phyloP scores from a whole-genome alignment of 2,113 vertebrate genomes.

The Onychostoma macrolepis region DNA sequence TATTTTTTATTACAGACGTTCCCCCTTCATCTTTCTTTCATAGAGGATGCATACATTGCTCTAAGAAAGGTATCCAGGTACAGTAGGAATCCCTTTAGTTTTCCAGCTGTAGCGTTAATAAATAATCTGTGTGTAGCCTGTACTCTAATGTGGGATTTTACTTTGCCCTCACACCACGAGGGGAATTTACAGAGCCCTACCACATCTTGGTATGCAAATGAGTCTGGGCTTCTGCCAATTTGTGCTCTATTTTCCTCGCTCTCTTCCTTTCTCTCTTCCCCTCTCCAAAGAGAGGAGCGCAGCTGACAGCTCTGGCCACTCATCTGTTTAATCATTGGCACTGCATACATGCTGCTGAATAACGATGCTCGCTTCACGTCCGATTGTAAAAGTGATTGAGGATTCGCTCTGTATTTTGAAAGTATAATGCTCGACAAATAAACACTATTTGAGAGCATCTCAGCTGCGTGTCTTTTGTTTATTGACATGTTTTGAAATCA shows the following conservation, averaged over 20 bases:
- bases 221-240: slow-evolving; percentile 51
- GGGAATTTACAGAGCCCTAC: slow-evolving; percentile 51
- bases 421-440: slow-evolving; percentile 8
- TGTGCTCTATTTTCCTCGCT: slow-evolving; percentile 48
- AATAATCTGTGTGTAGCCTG: slow-evolving; percentile 9
- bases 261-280: slow-evolving; percentile 51
- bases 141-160: slow-evolving; percentile 56
- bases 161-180: slow-evolving; percentile 52
- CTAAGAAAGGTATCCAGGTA: not conserved
- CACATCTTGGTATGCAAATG: slow-evolving; percentile 52
- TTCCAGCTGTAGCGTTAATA: not conserved
- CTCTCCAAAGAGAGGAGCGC: slow-evolving; percentile 28
- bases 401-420: slow-evolving; percentile 19
- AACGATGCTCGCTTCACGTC: slow-evolving; percentile 3
- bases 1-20: not conserved
- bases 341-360: slow-evolving; percentile 8
- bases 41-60: not conserved
- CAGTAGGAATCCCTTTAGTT: not conserved
- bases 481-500: not conserved
- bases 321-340: slow-evolving; percentile 46
- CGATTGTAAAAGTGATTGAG: slow-evolving; percentile 47
- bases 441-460: not conserved
- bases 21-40: not conserved
- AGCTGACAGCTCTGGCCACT: slow-evolving; percentile 46
- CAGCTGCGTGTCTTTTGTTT: not conserved